Percentiles rank a stretch among this genome's conserved stretches.
Evolutionary conservation across 2,888 invertebrate species (phyloP).

Genomic region (Temnothorax ravouxi): DNA sequence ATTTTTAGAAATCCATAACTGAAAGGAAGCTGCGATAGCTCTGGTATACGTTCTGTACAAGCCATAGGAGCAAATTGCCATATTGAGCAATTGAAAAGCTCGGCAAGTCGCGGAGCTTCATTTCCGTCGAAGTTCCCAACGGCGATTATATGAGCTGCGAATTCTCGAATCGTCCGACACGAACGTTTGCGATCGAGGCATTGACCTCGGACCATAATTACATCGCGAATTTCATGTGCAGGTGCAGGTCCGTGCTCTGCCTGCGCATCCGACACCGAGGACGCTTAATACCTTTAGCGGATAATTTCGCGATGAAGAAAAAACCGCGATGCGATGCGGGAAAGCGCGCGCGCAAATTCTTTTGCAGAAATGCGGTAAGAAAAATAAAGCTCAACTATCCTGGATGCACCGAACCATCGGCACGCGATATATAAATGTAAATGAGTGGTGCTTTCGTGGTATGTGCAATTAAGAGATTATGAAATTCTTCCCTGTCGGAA

Average conservation of each 20-base stretch:
- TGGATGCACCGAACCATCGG: constrained; percentile 80
- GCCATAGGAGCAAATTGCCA: constrained; percentile 28
- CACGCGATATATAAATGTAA: constrained; percentile 86
- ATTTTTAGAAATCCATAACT: constrained; percentile 21
- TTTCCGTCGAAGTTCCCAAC: constrained; percentile 51
- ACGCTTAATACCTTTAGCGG: neutral
- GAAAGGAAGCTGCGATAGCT: neutral
- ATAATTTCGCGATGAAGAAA: constrained; percentile 53
- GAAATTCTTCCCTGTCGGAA: constrained; percentile 86
- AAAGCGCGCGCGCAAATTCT: constrained; percentile 27
- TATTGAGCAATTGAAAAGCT: constrained; percentile 42
- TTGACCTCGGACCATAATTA: constrained; percentile 53
- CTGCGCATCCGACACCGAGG: constrained; percentile 20
- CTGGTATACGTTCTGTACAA: neutral
- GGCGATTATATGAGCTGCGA: constrained; percentile 59
- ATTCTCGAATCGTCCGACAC: constrained; percentile 53
- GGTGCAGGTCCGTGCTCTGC: constrained; percentile 26
- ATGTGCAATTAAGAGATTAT: constrained; percentile 86
- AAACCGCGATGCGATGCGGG: constrained; percentile 57
- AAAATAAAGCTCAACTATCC: constrained; percentile 80
- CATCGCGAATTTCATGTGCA: constrained; percentile 51
- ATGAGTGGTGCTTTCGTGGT: constrained; percentile 85
- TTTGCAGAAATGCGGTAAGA: constrained; percentile 63
- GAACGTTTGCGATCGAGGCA: constrained; percentile 47
- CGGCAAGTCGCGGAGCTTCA: constrained; percentile 49